Evolutionary conservation across 2,113 vertebrate species (phyloP), one percentile per base, ranked within the genome.

Genomic region (Helogale parvula): DNA sequence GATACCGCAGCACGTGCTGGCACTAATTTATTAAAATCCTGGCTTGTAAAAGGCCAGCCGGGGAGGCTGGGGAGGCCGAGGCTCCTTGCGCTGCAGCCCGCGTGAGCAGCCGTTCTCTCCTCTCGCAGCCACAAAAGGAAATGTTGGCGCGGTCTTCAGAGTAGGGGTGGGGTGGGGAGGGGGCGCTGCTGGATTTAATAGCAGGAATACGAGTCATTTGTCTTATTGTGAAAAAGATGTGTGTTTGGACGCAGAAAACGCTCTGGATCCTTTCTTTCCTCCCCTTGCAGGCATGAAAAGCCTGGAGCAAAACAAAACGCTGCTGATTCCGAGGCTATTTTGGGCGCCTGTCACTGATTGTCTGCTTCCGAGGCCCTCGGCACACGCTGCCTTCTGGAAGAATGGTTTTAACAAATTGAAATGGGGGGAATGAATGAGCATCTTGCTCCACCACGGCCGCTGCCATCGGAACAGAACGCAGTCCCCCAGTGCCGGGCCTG

Each of bases 41-140:
- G 6, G 94, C 95, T 86, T 82, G 52, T 90, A 84, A 96, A 96
- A 85, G 95, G 79, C 0, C 25, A 93, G 65, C 45, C 0, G 41
- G 54, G 91, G 97, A 47, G 45, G 45, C 45, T 87, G 76, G 92
- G 74, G 87, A 94, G 96, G 83, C 83, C 29, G 85, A 83, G 65
- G 96, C 74, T 33, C 1, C 1, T 57, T 29, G 57, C 50, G 25
- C 63, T 0, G 12, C 87, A 92, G 90, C 79, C 21, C 25, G 41
- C 10, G 15, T 35, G 50, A 47, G 16, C 85, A 60, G 93, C 71
- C 47, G 23, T 91, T 87, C 88, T 83, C 94, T 82, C 94, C 90
- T 89, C 92, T 71, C 10, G 31, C 81, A 88, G 94, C 96, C 97
- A 96, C 96, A 98, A 97, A 98, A 97, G 97, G 97, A 97, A 96